Evolutionary conservation across 2,113 vertebrate genomes (phyloP).

Genomic region (Dryoscopus gambensis): DNA sequence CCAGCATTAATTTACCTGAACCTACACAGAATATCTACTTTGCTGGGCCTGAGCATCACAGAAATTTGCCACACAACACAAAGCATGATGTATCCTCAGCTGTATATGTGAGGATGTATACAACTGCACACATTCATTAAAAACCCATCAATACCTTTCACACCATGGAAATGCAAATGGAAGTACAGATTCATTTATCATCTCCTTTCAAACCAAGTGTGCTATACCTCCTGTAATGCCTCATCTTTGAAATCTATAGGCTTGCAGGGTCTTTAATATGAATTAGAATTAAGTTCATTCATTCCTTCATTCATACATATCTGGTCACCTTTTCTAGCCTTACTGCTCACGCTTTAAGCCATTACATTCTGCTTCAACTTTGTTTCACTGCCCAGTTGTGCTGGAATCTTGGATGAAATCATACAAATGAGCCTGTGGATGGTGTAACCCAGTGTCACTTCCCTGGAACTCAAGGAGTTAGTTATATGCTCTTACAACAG

Average conservation of each 20-base stretch:
- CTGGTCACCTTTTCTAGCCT: not conserved
- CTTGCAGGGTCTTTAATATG: not conserved
- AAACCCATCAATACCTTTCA: not conserved
- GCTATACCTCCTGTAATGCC: not conserved
- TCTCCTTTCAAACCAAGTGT: not conserved
- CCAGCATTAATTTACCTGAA: not conserved
- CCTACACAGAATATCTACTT: not conserved
- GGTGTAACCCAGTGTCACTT: not conserved
- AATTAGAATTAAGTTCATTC: not conserved
- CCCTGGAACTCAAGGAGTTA: not conserved
- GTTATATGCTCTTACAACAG: not conserved
- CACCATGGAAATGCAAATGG: not conserved
- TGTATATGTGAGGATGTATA: not conserved
- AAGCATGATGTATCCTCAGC: not conserved
- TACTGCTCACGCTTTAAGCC: not conserved
- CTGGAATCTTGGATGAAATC: not conserved
- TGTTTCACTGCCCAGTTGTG: not conserved
- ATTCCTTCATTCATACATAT: not conserved
- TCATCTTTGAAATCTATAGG: not conserved
- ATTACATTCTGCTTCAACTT: not conserved
- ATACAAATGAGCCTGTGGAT: not conserved
- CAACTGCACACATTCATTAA: not conserved
- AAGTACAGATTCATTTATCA: not conserved
- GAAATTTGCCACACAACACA: not conserved
- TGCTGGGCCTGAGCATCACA: not conserved